Evolutionary conservation across 2,113 vertebrate genomes (phyloP).

Genomic region (Onychostruthus taczanowskii): DNA sequence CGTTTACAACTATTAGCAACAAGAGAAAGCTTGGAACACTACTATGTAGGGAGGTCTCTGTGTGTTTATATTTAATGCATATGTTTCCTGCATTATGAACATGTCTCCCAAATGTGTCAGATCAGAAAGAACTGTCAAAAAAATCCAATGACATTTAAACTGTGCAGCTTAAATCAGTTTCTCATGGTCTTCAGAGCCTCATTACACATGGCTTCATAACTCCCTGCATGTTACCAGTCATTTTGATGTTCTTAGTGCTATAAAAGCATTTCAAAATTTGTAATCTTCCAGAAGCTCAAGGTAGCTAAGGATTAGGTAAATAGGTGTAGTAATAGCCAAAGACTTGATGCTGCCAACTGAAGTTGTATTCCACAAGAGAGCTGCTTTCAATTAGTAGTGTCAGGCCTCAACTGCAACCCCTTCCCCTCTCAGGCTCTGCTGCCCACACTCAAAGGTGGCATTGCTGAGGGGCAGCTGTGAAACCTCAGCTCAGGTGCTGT

Average conservation of each 20-base stretch:
- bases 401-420: not conserved
- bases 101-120: not conserved
- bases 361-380: not conserved
- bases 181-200: not conserved
- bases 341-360: not conserved
- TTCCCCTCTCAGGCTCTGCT: not conserved
- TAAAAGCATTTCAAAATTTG: not conserved
- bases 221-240: not conserved
- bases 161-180: not conserved
- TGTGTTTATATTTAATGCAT: not conserved
- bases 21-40: not conserved
- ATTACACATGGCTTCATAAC: not conserved
- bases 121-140: not conserved
- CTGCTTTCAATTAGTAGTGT: not conserved
- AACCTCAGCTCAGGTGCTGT: not conserved
- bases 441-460: not conserved
- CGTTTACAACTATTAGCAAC: not conserved
- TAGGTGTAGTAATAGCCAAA: not conserved
- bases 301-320: not conserved
- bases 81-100: not conserved
- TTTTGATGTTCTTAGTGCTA: not conserved
- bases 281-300: not conserved
- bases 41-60: rapidly evolving
- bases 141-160: not conserved
- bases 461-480: not conserved